Conservation (phyloP, 2,888 invertebrate genomes). For the Cistogaster globosa region DNA sequence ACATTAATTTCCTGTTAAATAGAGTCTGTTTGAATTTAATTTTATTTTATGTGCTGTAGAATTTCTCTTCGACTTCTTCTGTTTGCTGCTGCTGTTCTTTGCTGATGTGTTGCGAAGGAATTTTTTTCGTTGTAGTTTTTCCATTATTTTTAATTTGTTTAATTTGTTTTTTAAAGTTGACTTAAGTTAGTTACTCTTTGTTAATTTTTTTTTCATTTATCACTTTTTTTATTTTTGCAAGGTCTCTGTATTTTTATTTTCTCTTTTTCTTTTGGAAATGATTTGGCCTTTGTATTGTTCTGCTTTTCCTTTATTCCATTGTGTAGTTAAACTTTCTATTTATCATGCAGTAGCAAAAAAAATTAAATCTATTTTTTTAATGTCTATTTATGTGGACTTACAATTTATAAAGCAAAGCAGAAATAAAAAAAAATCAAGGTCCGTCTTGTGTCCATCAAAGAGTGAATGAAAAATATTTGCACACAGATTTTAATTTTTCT, state of each 20-base stretch:
- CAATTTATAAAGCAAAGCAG: background rate
- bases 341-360: conserved; percentile 27
- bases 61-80: background rate
- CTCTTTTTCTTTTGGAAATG: conserved; percentile 48
- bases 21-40: background rate
- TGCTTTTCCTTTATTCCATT: conserved; percentile 27
- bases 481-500: conserved; percentile 33
- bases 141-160: conserved; percentile 72
- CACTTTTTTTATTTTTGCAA: conserved; percentile 21
- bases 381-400: conserved; percentile 42
- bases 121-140: conserved; percentile 55
- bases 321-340: conserved; percentile 50
- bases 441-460: conserved; percentile 64
- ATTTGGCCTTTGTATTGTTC: conserved; percentile 57
- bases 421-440: background rate
- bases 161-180: conserved; percentile 72
- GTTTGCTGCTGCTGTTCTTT: background rate
- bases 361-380: conserved; percentile 50
- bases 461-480: conserved; percentile 64
- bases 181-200: conserved; percentile 53
- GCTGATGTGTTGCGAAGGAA: conserved; percentile 14
- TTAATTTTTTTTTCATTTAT: conserved; percentile 26
- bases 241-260: background rate
- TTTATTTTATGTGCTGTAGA: background rate
- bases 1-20: background rate